phyloP scores from a whole-genome alignment of 1,140 invertebrate genomes.

The Teleogryllus occipitalis region DNA sequence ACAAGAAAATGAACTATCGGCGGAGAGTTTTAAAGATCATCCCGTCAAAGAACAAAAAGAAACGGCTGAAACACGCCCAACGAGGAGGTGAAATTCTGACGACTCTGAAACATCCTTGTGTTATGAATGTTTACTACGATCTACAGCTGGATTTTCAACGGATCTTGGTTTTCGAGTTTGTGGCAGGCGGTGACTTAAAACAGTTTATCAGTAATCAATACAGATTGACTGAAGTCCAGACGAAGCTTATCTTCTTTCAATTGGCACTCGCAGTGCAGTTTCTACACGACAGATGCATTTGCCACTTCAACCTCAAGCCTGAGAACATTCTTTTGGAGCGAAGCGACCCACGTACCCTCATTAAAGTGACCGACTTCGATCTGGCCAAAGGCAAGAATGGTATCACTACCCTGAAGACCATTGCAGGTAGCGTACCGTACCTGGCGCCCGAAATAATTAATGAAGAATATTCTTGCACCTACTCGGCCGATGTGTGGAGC shows the following conservation, averaged over 20 bases:
- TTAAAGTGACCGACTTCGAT: conserved; percentile 7
- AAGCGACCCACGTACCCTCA: neutral
- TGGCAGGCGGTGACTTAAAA: neutral
- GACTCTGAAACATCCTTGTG: too few species aligned
- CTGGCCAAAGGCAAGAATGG: neutral
- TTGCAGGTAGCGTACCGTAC: neutral
- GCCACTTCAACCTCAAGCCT: neutral
- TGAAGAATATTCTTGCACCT: neutral
- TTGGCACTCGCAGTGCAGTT: neutral
- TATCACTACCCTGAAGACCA: neutral
- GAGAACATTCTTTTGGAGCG: neutral
- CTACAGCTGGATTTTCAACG: too few species aligned
- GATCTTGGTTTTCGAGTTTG: neutral
- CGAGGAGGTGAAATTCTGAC: too few species aligned
- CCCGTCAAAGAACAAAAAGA: too few species aligned
- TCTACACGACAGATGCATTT: neutral
- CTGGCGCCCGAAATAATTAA: neutral
- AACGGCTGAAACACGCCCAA: too few species aligned
- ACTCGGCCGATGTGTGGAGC: neutral
- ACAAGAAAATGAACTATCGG: too few species aligned
- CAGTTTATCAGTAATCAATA: neutral
- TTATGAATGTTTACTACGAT: too few species aligned
- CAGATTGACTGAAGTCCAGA: neutral
- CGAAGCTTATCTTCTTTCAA: conserved; percentile 8
- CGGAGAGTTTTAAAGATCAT: too few species aligned